These are phyloP conservation scores for Python bivittatus DNA, from an alignment of 2,113 vertebrate genomes.

Conservation along the genomic window DNA sequence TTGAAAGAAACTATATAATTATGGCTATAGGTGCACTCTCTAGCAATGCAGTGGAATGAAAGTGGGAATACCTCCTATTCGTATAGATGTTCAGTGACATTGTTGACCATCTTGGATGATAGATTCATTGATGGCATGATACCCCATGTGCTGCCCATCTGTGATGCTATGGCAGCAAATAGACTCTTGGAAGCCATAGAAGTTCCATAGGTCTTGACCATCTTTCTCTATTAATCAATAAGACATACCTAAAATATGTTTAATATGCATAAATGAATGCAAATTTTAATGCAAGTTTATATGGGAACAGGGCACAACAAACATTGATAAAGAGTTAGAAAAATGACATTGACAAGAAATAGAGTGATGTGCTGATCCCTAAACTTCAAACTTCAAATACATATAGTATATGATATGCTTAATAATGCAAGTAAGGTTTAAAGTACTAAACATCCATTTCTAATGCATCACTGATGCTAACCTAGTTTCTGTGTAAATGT, in stretches of 20 bases:
- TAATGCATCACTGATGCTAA: slow-evolving; percentile 19
- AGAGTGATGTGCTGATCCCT: background rate
- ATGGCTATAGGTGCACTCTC: background rate
- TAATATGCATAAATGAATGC: background rate
- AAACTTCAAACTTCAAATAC: background rate
- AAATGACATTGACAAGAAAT: background rate
- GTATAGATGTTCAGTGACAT: background rate
- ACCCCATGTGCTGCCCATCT: background rate
- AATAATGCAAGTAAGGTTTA: background rate
- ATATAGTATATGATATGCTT: background rate
- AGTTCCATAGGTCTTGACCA: background rate
- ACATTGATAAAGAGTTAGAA: background rate
- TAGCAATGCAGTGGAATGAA: background rate
- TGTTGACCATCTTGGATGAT: background rate
- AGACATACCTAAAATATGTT: background rate
- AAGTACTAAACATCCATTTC: slow-evolving; percentile 9
- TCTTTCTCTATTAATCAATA: background rate
- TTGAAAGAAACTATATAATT: background rate
- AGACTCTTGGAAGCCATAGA: background rate
- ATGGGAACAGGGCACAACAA: background rate
- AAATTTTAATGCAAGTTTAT: background rate
- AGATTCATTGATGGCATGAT: background rate
- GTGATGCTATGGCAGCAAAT: background rate
- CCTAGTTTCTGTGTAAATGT: slow-evolving; percentile 1
- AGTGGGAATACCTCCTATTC: background rate